Percentiles rank a stretch among this genome's conserved stretches.
Conservation (phyloP, 1,140 invertebrate genomes). For the Aphelenchoides fujianensis region DNA sequence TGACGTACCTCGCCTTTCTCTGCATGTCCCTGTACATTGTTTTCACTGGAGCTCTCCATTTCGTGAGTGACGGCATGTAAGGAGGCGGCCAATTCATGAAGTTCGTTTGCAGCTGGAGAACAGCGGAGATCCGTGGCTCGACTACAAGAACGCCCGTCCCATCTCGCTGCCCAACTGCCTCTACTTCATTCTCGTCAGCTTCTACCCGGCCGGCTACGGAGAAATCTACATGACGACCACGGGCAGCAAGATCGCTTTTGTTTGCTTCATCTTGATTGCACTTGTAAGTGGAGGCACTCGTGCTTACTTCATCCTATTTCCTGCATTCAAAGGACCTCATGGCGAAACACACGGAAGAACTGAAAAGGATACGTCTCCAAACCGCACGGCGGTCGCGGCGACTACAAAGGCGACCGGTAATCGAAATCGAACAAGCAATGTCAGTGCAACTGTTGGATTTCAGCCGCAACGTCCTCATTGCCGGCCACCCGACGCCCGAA, state of each 20-base stretch:
- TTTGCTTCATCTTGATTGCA: not conserved
- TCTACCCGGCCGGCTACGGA: not conserved
- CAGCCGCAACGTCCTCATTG: not conserved
- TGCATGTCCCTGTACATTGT: not conserved
- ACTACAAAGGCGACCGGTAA: not conserved
- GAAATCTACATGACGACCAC: not conserved
- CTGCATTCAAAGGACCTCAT: not conserved
- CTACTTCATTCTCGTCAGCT: not conserved
- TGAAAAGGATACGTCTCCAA: not conserved
- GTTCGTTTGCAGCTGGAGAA: not conserved
- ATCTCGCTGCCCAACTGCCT: not conserved
- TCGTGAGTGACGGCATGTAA: not conserved
- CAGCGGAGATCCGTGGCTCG: not conserved
- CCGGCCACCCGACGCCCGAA: not conserved
- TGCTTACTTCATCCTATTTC: not conserved
- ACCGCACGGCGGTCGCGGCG: not conserved
- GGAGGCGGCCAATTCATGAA: not conserved
- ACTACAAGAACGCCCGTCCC: not conserved
- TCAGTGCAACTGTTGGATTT: not conserved
- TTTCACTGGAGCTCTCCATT: not conserved
- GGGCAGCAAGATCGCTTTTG: not conserved
- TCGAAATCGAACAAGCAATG: too few species aligned
- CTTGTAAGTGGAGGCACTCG: not conserved
- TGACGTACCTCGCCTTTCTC: not conserved
- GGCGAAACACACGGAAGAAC: not conserved